These are phyloP conservation scores for Macrobrachium rosenbergii DNA, from an alignment of 1,140 invertebrate species.

Conservation along the genomic window DNA sequence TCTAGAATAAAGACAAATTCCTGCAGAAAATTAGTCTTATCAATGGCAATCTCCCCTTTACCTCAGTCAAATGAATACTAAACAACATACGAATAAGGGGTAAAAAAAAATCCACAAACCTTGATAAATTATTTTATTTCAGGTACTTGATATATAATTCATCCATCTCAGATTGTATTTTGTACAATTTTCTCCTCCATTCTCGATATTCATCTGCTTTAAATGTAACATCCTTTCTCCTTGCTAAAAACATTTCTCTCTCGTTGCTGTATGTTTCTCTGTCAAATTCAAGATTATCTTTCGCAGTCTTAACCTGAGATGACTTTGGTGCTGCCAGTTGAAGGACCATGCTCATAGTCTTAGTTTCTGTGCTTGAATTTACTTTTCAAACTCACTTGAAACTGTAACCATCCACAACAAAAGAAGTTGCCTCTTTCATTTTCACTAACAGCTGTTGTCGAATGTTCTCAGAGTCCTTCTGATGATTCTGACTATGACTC, in stretches of 20 bases:
- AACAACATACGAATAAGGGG: too few relatives aligned
- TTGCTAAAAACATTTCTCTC: constrained; percentile 33
- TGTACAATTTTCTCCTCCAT: constrained; percentile 36
- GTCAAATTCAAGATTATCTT: not conserved
- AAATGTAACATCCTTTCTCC: constrained; percentile 40
- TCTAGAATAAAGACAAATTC: too few relatives aligned
- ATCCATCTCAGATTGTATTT: constrained; percentile 35
- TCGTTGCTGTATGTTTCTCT: constrained; percentile 10
- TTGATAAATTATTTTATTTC: constrained; percentile 10
- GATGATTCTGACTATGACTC: not conserved
- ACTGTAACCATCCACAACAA: constrained; percentile 9
- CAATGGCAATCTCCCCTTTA: too few relatives aligned
- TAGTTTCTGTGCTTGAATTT: not conserved
- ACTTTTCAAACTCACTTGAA: constrained; percentile 17
- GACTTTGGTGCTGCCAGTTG: not conserved
- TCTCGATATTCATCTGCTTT: constrained; percentile 15
- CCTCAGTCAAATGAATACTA: too few relatives aligned
- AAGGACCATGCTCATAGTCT: not conserved
- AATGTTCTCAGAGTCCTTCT: constrained; percentile 4
- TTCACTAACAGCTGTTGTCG: constrained; percentile 27
- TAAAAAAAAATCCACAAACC: too few relatives aligned
- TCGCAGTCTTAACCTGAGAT: not conserved
- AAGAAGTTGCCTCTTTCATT: constrained; percentile 31
- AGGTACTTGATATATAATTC: constrained; percentile 41
- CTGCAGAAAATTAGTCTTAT: too few relatives aligned